Evolutionary conservation across 1,140 invertebrate species (phyloP).

Genomic region (Bombus ignitus): DNA sequence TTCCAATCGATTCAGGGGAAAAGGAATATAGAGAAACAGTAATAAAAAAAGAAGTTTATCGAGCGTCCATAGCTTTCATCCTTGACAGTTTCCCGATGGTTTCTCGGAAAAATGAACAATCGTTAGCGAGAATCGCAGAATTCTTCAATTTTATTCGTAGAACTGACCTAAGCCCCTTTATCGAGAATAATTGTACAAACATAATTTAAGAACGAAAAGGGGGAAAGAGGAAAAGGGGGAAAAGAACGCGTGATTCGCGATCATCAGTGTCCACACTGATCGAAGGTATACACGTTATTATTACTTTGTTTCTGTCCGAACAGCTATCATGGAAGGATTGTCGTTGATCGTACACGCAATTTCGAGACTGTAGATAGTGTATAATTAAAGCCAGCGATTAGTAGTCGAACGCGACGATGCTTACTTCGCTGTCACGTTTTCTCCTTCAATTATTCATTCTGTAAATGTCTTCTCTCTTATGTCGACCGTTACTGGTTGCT

Average conservation of each 20-base stretch:
- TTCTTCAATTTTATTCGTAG: neutral
- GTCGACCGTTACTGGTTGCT: neutral
- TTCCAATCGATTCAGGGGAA: neutral
- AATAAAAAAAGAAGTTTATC: neutral
- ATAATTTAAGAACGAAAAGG: neutral
- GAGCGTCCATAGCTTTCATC: neutral
- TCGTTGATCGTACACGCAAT: slow-evolving; percentile 14
- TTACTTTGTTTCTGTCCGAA: neutral
- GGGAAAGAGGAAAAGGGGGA: too few relatives aligned
- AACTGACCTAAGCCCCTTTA: too few relatives aligned
- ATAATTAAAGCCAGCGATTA: slow-evolving; percentile 18
- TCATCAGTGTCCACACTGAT: neutral
- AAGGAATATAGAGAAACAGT: neutral
- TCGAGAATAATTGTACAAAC: neutral
- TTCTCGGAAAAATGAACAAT: neutral
- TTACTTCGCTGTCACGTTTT: neutral
- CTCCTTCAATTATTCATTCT: slow-evolving; percentile 22
- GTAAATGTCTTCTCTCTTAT: neutral
- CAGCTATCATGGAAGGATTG: neutral
- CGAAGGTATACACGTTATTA: neutral
- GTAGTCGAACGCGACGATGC: neutral
- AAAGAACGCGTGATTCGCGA: neutral
- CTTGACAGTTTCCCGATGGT: neutral
- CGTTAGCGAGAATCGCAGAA: neutral
- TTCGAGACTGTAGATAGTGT: neutral